Evolutionary conservation across 2,888 invertebrate genomes (phyloP).

Genomic region (Cheiracanthium punctorium): DNA sequence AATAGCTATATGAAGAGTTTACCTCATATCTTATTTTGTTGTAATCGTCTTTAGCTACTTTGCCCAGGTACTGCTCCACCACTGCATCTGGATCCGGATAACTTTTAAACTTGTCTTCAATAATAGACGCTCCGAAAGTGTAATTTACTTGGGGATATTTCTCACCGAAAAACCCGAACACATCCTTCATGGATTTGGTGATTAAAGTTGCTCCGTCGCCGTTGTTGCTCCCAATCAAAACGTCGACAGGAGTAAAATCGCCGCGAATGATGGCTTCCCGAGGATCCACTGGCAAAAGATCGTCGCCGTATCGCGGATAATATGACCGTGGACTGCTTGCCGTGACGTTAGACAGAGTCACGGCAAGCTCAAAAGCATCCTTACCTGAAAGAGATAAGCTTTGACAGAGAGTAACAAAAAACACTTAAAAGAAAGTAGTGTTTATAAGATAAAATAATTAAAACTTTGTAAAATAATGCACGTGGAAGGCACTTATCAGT

Average conservation of each 20-base stretch:
- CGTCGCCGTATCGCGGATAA: slow-evolving; percentile 40
- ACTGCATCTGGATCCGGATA: background rate
- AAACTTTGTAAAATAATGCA: no score
- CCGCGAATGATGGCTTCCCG: background rate
- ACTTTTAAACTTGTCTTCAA: background rate
- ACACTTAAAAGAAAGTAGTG: no score
- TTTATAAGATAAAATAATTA: no score
- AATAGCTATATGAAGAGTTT: background rate
- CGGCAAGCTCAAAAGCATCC: background rate
- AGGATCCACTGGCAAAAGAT: slow-evolving; percentile 9
- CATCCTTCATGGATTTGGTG: slow-evolving; percentile 25
- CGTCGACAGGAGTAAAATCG: slow-evolving; percentile 12
- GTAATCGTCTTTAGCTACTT: background rate
- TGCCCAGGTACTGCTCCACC: slow-evolving; percentile 14
- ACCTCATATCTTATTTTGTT: slow-evolving; percentile 13
- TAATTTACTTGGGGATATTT: background rate
- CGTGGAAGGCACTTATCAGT: no score
- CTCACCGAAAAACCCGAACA: slow-evolving; percentile 15
- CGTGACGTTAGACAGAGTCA: background rate
- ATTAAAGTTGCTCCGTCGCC: slow-evolving; percentile 66
- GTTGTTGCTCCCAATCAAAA: slow-evolving; percentile 52
- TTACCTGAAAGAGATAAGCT: slow-evolving; percentile 3
- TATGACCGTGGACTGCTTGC: background rate
- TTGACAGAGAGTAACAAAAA: no score
- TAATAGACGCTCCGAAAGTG: background rate